phyloP scores from a whole-genome alignment of 2,888 invertebrate genomes.

The Drosophila limbata region DNA sequence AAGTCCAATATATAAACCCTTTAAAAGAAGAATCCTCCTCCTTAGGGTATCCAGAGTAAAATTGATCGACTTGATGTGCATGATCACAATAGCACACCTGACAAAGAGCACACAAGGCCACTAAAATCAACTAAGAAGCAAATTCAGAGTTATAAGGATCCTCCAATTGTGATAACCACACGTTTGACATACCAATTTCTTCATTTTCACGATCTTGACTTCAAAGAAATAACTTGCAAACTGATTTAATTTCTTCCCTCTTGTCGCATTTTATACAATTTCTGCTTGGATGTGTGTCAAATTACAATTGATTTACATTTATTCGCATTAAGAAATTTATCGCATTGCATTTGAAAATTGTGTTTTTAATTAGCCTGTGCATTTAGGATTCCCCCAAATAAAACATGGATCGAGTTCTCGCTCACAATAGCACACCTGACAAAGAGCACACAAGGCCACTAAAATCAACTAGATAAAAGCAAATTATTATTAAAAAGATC shows the following conservation, averaged over 20 bases:
- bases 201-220: not conserved
- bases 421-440: too few species aligned
- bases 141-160: not conserved
- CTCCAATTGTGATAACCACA: not conserved
- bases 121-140: not conserved
- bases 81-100: too few species aligned
- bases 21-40: too few species aligned
- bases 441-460: not conserved
- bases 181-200: not conserved
- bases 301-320: not conserved
- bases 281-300: not conserved
- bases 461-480: not conserved
- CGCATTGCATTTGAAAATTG: not conserved
- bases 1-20: too few species aligned
- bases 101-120: not conserved
- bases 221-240: not conserved
- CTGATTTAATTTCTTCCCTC: not conserved
- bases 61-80: too few species aligned
- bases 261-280: not conserved
- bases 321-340: not conserved
- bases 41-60: too few species aligned
- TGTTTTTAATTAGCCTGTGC: too few species aligned
- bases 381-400: too few species aligned
- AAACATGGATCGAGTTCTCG: too few species aligned
- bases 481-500: not conserved